Conservation (phyloP, 2,113 vertebrate species). For the Parotia lawesii region DNA sequence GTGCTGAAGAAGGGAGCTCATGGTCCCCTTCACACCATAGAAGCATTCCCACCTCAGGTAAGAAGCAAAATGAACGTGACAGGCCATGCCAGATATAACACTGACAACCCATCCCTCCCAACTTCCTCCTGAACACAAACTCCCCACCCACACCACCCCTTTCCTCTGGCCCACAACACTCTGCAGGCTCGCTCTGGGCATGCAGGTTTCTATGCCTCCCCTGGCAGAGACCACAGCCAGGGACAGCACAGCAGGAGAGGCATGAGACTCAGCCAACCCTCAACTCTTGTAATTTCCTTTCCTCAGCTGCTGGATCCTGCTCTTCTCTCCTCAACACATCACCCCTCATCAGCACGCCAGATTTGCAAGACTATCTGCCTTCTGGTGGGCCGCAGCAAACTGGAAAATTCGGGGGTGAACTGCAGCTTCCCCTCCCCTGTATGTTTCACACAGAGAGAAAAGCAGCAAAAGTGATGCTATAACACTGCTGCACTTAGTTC, state of each 20-base stretch:
- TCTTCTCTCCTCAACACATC: neutral
- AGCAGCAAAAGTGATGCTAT: neutral
- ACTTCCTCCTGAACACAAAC: neutral
- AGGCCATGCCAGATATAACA: rapidly evolving
- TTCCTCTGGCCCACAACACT: neutral
- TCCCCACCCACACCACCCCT: neutral
- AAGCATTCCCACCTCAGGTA: neutral
- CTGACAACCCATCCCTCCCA: rapidly evolving
- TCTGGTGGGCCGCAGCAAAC: neutral
- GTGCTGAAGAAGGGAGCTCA: neutral
- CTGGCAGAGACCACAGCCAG: neutral
- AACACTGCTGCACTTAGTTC: neutral
- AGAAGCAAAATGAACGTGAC: neutral
- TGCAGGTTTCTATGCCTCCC: neutral
- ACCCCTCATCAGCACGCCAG: rapidly evolving
- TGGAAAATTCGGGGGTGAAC: neutral
- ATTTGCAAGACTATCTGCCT: neutral
- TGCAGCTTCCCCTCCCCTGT: neutral
- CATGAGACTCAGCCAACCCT: neutral
- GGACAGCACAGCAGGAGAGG: rapidly evolving
- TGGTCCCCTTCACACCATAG: rapidly evolving
- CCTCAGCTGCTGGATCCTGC: neutral
- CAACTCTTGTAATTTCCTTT: neutral
- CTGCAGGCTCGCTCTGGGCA: neutral
- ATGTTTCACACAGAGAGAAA: neutral